Evolutionary conservation across 1,140 invertebrate genomes (phyloP), one percentile per base, ranked within the genome.

Genomic region (Zaprionus davidi): DNA sequence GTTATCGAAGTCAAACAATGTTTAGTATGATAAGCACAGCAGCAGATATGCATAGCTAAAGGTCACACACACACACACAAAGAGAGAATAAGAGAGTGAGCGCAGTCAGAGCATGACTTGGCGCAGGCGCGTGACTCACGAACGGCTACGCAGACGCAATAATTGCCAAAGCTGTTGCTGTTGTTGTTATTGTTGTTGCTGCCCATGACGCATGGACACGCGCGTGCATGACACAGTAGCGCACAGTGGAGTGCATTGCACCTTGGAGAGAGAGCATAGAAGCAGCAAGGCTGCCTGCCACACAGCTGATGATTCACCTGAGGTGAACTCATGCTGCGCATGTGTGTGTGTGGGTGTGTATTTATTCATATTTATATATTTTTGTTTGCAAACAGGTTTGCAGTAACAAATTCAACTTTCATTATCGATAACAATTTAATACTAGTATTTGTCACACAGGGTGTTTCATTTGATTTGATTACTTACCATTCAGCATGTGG

Each of bases 401-500:
- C 17, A 51, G n/a, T 49, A 49, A 49, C 46, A 49, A 49, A 22
- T 49, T 24, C 46, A 22, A 51, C 20, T 24, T 49, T 49, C 0
- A 26, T 34, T 34, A 34, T 34, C 31, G 9, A 11, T 44, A 44
- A 44, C n/a, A n/a, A 9, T 49, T 51, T 22, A 34, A 11, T 22
- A 15, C 34, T 46, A n/a, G n/a, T n/a, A 20, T 31, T 20, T 63
- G 41, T 49, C n/a, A 13, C 31, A 58, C 56, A 34, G 20, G 36
- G 55, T 46, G 26, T 31, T 31, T 58, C 15, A 26, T 58, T 17
- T 17, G 9, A 20, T 26, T 2, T 2, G 5, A 20, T 9, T 66
- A 58, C 88, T 91, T 76, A 94, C 94, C 95, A 93, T 97, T 96
- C 17, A 94, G 71, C 78, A 93, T 94, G 78, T 93, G 94, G 3